phyloP scores from a whole-genome alignment of 2,113 vertebrate genomes.

The Platichthys stellatus region DNA sequence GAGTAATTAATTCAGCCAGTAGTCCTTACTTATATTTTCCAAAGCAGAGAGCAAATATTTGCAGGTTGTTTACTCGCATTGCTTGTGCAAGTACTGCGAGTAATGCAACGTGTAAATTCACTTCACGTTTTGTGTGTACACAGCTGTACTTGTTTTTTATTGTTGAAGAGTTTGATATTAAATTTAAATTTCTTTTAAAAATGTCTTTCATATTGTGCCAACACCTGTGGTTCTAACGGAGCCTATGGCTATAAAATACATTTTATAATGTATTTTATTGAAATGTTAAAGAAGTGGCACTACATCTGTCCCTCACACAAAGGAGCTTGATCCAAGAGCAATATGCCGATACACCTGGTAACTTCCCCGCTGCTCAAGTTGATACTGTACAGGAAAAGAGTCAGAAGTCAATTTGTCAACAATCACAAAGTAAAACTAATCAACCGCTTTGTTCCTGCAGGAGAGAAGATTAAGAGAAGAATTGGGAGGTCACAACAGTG shows the following conservation, averaged over 20 bases:
- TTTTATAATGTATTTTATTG: no score
- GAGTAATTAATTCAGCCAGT: no score
- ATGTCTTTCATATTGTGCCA: not conserved
- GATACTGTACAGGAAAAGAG: slow-evolving; percentile 7
- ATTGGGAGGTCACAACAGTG: not conserved
- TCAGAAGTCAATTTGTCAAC: slow-evolving; percentile 13
- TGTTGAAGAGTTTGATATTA: not conserved
- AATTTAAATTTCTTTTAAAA: not conserved
- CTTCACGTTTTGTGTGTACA: no score
- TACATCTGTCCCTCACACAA: not conserved
- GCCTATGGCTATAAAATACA: not conserved
- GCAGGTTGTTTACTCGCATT: no score
- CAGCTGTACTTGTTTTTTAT: not conserved
- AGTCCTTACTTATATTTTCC: no score
- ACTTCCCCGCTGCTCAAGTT: not conserved
- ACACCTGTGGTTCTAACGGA: not conserved
- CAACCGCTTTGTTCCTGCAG: slow-evolving; percentile 3
- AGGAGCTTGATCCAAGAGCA: not conserved
- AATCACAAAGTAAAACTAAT: slow-evolving; percentile 5
- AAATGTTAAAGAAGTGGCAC: no score
- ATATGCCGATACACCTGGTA: not conserved
- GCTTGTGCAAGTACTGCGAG: no score
- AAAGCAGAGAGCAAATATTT: no score
- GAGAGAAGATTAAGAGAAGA: not conserved
- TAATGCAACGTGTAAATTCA: no score